Percentiles rank a stretch among this genome's conserved stretches.
phyloP scores from a whole-genome alignment of 2,888 invertebrate species.

The Liodrosophila aerea region DNA sequence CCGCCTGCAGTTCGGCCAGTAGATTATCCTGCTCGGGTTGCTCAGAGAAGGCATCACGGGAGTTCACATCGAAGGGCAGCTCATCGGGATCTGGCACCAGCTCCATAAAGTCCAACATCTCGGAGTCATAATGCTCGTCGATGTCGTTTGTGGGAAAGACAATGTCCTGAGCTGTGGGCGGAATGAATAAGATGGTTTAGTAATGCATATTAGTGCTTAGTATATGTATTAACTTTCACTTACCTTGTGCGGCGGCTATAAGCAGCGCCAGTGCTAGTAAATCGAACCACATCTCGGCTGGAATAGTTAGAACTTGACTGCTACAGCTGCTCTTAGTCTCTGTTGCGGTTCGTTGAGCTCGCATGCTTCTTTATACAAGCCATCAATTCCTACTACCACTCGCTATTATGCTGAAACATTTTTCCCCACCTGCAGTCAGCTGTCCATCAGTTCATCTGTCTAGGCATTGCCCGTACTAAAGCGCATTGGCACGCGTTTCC shows the following conservation, averaged over 20 bases:
- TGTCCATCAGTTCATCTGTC: too few species aligned
- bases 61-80: conserved; percentile 21
- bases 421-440: too few species aligned
- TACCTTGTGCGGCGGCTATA: conserved; percentile 26
- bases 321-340: conserved; percentile 42
- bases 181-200: background rate
- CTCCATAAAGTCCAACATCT: conserved; percentile 58
- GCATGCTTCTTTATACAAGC: conserved; percentile 38
- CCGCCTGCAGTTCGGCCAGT: conserved; percentile 39
- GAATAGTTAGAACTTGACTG: conserved; percentile 6
- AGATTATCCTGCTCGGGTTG: conserved; percentile 36
- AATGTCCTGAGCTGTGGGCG: conserved; percentile 25
- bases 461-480: background rate
- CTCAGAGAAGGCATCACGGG: conserved; percentile 38
- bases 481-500: conserved; percentile 28
- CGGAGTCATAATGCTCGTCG: conserved; percentile 38
- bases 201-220: too few species aligned
- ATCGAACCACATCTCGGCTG: conserved; percentile 23
- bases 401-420: conserved; percentile 5
- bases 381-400: background rate
- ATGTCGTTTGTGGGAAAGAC: conserved; percentile 5
- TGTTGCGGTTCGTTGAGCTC: conserved; percentile 30
- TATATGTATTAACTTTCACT: conserved; percentile 1
- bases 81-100: conserved; percentile 37
- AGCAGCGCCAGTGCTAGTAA: conserved; percentile 28